Evolutionary conservation across 2,113 vertebrate species (phyloP).

Genomic region (Rhineura floridana): DNA sequence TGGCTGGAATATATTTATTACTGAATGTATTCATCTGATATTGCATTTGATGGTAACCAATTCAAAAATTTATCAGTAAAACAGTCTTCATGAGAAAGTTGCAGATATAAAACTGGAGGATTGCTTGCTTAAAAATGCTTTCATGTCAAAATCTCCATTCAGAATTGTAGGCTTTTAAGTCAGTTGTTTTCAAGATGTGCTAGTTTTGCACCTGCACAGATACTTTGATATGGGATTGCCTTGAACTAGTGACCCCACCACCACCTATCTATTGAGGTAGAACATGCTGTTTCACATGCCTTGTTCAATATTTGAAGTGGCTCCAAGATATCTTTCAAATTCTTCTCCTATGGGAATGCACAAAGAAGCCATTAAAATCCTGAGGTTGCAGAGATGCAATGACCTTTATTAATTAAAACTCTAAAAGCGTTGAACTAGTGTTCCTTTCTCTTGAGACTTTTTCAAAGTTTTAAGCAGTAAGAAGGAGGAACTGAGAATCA

Average conservation of each 20-base stretch:
- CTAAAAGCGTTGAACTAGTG: not conserved
- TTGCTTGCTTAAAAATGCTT: not conserved
- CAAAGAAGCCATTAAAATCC: not conserved
- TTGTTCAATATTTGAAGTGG: not conserved
- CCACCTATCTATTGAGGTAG: not conserved
- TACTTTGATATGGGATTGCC: not conserved
- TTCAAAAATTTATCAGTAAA: not conserved
- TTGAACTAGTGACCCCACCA: not conserved
- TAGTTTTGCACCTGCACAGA: not conserved
- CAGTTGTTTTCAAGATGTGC: not conserved
- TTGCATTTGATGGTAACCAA: not conserved
- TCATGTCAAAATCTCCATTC: not conserved
- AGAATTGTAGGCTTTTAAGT: not conserved
- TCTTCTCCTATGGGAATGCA: not conserved
- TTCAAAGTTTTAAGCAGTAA: not conserved
- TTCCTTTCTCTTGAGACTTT: not conserved
- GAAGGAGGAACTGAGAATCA: not conserved
- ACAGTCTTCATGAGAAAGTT: not conserved
- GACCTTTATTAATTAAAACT: not conserved
- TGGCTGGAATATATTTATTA: not conserved
- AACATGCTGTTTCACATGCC: not conserved
- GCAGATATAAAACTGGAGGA: not conserved
- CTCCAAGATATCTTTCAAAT: not conserved
- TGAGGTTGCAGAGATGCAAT: not conserved
- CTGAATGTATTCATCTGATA: not conserved